Conservation (phyloP, 2,113 vertebrate genomes). For the rabbit (Oryctolagus cuniculus) region DNA sequence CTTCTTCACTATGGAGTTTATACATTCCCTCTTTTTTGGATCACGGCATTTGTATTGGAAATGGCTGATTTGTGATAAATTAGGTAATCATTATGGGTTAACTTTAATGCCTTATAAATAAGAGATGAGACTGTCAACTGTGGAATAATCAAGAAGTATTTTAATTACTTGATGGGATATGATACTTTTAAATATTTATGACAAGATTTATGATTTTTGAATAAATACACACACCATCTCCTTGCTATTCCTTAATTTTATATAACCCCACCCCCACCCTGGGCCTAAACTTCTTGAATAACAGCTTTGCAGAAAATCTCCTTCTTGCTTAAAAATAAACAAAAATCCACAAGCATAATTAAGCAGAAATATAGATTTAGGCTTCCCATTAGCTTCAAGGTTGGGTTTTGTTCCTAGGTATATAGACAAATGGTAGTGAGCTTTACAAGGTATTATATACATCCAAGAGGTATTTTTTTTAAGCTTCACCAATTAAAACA, state of each 20-base stretch:
- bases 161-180: background rate
- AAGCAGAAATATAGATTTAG: conserved; percentile 51
- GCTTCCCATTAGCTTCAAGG: background rate
- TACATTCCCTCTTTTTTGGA: background rate
- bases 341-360: background rate
- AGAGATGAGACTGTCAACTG: background rate
- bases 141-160: background rate
- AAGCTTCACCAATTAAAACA: no score
- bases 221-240: background rate
- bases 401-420: no score
- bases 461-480: no score
- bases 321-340: background rate
- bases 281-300: no score
- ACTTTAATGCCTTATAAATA: background rate
- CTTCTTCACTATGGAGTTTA: background rate
- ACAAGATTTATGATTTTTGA: background rate
- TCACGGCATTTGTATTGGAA: background rate
- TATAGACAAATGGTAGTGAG: no score
- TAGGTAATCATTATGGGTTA: background rate
- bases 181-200: background rate
- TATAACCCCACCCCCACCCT: background rate
- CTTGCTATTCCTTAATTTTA: conserved; percentile 2
- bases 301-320: conserved; percentile 18
- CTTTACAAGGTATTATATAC: no score
- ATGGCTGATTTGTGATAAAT: background rate